Conservation (phyloP, 2,888 invertebrate genomes). For the Incurvaria masculella region DNA sequence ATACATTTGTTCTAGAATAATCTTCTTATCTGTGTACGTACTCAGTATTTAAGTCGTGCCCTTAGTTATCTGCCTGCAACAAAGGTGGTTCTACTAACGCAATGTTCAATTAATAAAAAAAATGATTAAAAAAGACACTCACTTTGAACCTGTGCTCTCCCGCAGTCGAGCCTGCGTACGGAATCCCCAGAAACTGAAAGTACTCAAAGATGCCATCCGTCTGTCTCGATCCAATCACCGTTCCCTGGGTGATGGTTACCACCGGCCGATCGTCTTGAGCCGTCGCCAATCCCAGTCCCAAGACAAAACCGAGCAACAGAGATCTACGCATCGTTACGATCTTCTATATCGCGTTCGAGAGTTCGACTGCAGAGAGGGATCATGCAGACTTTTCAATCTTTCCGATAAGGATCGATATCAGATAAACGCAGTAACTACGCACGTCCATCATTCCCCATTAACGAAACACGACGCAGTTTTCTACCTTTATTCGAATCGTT, state of each 20-base stretch:
- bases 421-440: not conserved
- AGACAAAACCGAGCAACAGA: not conserved
- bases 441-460: not conserved
- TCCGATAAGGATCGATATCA: not conserved
- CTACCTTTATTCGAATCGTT: no score
- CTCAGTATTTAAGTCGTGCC: no score
- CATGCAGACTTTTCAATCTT: not conserved
- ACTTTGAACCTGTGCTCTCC: constrained; percentile 42
- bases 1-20: no score
- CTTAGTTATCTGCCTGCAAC: no score
- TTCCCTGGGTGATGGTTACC: constrained; percentile 31
- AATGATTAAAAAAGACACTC: no score
- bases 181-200: constrained; percentile 38
- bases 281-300: not conserved
- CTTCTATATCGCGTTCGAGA: no score
- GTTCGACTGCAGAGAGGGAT: not conserved
- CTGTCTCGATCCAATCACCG: constrained; percentile 27
- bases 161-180: constrained; percentile 40
- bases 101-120: no score
- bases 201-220: constrained; percentile 22
- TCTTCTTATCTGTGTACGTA: no score
- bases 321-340: not conserved
- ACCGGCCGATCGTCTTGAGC: constrained; percentile 17
- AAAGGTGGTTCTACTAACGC: no score
- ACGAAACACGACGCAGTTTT: no score